phyloP scores from a whole-genome alignment of 2,113 vertebrate genomes.

The Leucopternis melanops region DNA sequence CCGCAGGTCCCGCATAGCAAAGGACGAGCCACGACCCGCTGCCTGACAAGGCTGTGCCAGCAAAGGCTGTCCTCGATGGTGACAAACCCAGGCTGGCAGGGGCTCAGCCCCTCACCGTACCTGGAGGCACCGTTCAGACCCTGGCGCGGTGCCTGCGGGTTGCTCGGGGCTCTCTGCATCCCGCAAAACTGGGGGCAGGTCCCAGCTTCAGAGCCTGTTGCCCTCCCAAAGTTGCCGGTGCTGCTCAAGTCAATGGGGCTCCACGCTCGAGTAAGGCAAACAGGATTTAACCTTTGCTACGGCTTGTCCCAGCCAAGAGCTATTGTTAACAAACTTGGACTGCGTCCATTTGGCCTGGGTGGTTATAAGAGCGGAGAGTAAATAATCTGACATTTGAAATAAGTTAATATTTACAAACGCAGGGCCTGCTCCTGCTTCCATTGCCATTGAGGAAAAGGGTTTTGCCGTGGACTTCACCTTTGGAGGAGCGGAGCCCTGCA shows the following conservation, averaged over 20 bases:
- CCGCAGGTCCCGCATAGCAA: not conserved
- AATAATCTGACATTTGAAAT: slow-evolving; percentile 31
- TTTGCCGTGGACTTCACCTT: not conserved
- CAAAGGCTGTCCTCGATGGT: not conserved
- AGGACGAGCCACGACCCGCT: not conserved
- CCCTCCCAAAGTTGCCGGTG: not conserved
- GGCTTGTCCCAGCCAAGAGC: slow-evolving; percentile 37
- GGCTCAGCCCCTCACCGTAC: not conserved
- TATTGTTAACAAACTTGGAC: slow-evolving; percentile 61
- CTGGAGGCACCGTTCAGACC: not conserved
- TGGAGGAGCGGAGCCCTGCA: not conserved
- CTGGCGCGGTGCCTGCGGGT: fast-evolving
- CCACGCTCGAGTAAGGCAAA: not conserved
- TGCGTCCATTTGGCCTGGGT: not conserved
- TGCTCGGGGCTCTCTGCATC: fast-evolving
- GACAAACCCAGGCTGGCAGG: not conserved
- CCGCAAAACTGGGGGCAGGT: not conserved
- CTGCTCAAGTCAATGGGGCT: not conserved
- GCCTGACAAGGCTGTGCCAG: not conserved
- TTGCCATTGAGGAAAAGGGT: not conserved
- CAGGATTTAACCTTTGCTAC: slow-evolving; percentile 59
- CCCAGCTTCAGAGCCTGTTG: fast-evolving
- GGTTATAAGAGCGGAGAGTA: not conserved
- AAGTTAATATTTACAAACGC: slow-evolving; percentile 38
- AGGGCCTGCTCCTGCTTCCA: not conserved